These are phyloP conservation scores for Lepilemur ruficaudatus DNA, from an alignment of 2,797 vertebrate species.

Conservation along the genomic window DNA sequence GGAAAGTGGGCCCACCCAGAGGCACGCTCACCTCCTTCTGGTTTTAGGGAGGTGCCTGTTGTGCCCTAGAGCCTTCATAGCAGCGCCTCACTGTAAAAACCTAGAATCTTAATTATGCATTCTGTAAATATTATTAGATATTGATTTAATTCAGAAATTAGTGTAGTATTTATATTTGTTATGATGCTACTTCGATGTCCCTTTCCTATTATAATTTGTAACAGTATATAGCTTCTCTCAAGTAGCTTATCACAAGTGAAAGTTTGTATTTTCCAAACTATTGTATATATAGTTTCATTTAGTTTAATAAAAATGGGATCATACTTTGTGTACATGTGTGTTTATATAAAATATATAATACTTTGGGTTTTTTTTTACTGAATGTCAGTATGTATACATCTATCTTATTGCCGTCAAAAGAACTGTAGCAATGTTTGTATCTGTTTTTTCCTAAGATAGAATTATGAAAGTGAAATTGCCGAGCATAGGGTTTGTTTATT, in stretches of 20 bases:
- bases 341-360: background rate
- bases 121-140: background rate
- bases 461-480: background rate
- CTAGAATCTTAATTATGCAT: background rate
- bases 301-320: background rate
- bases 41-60: background rate
- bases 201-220: background rate
- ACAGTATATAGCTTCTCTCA: background rate
- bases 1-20: background rate
- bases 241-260: background rate
- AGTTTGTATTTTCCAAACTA: background rate
- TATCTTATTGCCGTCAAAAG: background rate
- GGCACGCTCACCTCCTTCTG: rapidly evolving
- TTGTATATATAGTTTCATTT: background rate
- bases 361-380: background rate
- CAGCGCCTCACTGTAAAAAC: background rate
- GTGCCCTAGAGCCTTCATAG: background rate
- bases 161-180: background rate
- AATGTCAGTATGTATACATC: background rate
- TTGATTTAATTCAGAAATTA: background rate
- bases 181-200: background rate
- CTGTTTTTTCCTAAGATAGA: background rate
- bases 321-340: background rate
- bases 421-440: background rate
- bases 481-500: background rate